These are phyloP conservation scores for Penaeus vannamei DNA, from an alignment of 1,140 invertebrate species.

Conservation along the genomic window DNA sequence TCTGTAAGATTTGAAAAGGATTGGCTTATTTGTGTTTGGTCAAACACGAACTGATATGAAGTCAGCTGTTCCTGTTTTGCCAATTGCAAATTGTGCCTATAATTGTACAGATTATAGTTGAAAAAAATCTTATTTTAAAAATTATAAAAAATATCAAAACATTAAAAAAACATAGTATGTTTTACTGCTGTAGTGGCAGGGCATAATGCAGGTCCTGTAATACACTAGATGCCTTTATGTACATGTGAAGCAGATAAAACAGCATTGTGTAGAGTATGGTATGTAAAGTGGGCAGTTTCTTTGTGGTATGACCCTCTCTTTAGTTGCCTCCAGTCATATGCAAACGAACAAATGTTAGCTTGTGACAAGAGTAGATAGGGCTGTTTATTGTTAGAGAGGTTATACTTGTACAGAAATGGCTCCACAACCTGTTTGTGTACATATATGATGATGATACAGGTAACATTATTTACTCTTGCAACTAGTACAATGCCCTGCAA, in stretches of 20 bases:
- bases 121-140: constrained; percentile 51
- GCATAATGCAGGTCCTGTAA: constrained; percentile 50
- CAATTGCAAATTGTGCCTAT: constrained; percentile 46
- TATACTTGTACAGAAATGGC: constrained; percentile 5
- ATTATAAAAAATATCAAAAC: constrained; percentile 37
- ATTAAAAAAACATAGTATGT: constrained; percentile 48
- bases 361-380: constrained; percentile 37
- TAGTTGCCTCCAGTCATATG: constrained; percentile 39
- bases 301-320: constrained; percentile 33
- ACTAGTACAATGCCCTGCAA: constrained; percentile 61
- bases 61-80: constrained; percentile 36
- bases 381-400: constrained; percentile 4
- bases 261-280: constrained; percentile 52
- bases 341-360: constrained; percentile 7
- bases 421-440: constrained; percentile 48
- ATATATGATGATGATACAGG: constrained; percentile 50
- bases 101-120: constrained; percentile 51
- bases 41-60: constrained; percentile 4
- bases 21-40: constrained; percentile 42
- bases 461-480: constrained; percentile 63
- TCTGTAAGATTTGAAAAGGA: constrained; percentile 34
- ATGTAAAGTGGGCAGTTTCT: constrained; percentile 38
- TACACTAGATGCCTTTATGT: constrained; percentile 55
- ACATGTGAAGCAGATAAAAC: constrained; percentile 52
- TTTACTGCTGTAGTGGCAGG: constrained; percentile 44